A percentile compares a stretch with the other conserved stretches of the same genome.
These are phyloP conservation scores for Megalops cyprinoides DNA, from an alignment of 2,797 vertebrate species.

Conservation along the genomic window DNA sequence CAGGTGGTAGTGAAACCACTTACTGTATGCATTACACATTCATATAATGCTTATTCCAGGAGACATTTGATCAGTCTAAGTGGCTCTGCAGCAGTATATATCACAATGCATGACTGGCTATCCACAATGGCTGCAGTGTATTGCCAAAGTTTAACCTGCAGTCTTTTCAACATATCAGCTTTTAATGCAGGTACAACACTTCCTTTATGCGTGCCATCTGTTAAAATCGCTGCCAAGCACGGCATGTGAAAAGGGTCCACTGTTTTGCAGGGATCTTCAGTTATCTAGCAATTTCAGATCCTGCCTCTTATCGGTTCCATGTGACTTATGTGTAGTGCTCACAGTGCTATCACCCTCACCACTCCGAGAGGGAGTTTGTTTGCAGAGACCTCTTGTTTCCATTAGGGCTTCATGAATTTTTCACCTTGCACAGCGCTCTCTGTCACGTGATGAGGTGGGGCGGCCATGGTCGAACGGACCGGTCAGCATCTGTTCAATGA, in stretches of 20 bases:
- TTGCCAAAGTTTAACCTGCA: neutral
- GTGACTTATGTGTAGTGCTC: too few relatives aligned
- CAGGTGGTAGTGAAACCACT: neutral
- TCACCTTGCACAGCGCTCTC: neutral
- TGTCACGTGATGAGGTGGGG: neutral
- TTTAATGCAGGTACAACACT: neutral
- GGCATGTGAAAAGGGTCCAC: neutral
- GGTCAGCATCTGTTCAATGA: neutral
- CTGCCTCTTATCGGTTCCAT: neutral
- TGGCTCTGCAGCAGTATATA: neutral
- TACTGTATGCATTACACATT: neutral
- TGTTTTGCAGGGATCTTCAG: neutral
- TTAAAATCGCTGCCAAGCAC: neutral
- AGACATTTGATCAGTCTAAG: neutral
- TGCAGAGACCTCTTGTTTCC: neutral
- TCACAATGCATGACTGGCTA: neutral
- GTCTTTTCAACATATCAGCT: neutral
- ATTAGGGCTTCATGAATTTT: neutral
- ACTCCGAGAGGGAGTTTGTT: neutral
- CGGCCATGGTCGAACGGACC: neutral
- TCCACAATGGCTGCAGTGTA: neutral
- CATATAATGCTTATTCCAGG: neutral
- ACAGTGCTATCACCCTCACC: too few relatives aligned
- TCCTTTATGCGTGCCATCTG: neutral
- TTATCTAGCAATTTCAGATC: neutral